Base-by-base conservation (phyloP, 2,797 vertebrate genomes). In the Discoglossus pictus region DNA sequence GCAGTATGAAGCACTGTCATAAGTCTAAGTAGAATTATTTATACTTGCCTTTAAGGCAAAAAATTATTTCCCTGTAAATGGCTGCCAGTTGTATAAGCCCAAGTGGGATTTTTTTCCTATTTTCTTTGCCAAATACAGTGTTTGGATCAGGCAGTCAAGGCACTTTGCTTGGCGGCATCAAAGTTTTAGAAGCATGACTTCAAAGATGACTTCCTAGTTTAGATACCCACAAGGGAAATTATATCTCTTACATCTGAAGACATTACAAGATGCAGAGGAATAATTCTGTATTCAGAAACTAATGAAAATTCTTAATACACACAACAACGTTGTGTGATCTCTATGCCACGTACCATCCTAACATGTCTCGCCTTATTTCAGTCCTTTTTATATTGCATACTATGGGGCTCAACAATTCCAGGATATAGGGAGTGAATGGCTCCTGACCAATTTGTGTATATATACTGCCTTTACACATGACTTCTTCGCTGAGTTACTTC, bases 11-110 rank as follows among this genome's bases (percentile, higher is more conserved):
- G 47, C 25, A 52, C 47, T 60, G 65, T 68, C 55, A 60, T 60
- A 51, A 68, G 36, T 51, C 65, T 12, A 59, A 67, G 44, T 40
- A 60, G 65, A 68, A 68, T 68, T 68, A 68, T 68, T 60, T 39
- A 68, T 60, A 59, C 24, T 34, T 60, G 65, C 65, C 65, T 68
- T 60, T 60, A 67, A 67, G 65, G 65, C 65, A 67, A 35, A 67
- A 21, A 50, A 59, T 59, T 35, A 51, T 52, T 68, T 68, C 60
- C 8, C 36, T 68, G 35, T 68, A 52, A 68, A 52, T 68, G 47
- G 55, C 55, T 60, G 55, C 65, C 46, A 68, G 47, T 68, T 16
- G 24, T 53, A 21, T 43, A 13, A 50, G 46, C 24, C 56, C 65
- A 52, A 51, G 24, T 52, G 55, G 65, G 55, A 68, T 60, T 68